phyloP scores from a whole-genome alignment of 2,113 vertebrate species.

The Phylloscopus whistleri region DNA sequence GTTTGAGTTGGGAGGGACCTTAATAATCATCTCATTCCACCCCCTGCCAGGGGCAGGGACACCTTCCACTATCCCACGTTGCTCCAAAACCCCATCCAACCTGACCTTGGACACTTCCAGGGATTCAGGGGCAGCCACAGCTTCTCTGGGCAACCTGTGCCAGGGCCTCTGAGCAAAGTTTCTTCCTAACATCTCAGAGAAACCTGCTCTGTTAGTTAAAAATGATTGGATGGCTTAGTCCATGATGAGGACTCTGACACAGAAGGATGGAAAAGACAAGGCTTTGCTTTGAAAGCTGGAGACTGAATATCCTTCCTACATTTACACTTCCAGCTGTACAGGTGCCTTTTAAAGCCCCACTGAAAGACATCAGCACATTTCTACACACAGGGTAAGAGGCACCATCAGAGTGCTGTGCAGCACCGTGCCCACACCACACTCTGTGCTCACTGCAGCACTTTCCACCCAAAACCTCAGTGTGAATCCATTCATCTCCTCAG shows the following conservation, averaged over 20 bases:
- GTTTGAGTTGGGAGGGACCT: not conserved
- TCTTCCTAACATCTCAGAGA: not conserved
- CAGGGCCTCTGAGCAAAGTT: not conserved
- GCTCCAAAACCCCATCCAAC: rapidly evolving
- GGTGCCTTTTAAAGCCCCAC: not conserved
- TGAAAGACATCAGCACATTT: not conserved
- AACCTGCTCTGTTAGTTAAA: not conserved
- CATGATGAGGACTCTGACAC: rapidly evolving
- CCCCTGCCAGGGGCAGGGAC: not conserved
- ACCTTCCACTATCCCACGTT: rapidly evolving
- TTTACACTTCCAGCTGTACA: not conserved
- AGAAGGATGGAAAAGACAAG: not conserved
- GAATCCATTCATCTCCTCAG: not conserved
- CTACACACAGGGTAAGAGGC: not conserved
- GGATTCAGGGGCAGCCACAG: not conserved
- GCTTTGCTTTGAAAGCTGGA: not conserved
- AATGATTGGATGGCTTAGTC: not conserved
- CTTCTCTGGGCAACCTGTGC: not conserved
- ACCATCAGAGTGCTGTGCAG: not conserved
- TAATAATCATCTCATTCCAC: rapidly evolving
- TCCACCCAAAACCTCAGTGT: not conserved
- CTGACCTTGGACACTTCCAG: not conserved
- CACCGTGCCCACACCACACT: not conserved
- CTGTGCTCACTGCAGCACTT: not conserved
- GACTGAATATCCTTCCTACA: not conserved